phyloP scores from a whole-genome alignment of 2,797 vertebrate species.

The Myotis findleyi region DNA sequence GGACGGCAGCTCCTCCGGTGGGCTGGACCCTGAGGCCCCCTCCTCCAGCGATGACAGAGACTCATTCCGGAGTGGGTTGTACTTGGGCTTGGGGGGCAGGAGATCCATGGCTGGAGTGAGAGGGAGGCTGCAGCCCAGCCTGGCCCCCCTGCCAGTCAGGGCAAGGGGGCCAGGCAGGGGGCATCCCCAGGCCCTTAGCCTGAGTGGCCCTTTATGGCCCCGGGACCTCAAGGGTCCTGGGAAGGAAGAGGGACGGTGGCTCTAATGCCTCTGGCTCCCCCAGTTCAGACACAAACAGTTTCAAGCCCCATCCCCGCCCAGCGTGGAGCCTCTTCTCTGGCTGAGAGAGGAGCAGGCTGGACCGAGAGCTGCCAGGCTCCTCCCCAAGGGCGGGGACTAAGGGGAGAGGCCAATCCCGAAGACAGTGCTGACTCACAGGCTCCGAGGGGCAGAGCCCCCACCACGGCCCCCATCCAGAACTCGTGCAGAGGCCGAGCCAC shows the following conservation, averaged over 20 bases:
- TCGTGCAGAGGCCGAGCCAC: conserved; percentile 68
- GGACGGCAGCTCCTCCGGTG: conserved; percentile 84
- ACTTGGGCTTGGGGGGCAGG: conserved; percentile 95
- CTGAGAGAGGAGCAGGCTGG: conserved; percentile 62
- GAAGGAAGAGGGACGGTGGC: conserved; percentile 22
- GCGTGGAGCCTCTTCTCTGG: conserved; percentile 58
- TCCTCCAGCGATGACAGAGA: conserved; percentile 94
- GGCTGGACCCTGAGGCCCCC: conserved; percentile 82
- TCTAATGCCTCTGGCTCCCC: conserved; percentile 30
- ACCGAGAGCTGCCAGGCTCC: conserved; percentile 69
- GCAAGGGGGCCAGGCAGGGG: conserved; percentile 83
- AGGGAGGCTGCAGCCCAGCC: conserved; percentile 59
- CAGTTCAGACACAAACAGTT: conserved; percentile 70
- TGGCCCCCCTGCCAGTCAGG: conserved; percentile 69
- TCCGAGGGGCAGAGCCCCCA: conserved; percentile 49
- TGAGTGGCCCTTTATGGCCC: conserved; percentile 46
- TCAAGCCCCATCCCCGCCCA: conserved; percentile 76
- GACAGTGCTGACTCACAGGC: conserved; percentile 89
- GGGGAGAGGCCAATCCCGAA: conserved; percentile 68
- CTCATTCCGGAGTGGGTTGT: conserved; percentile 96
- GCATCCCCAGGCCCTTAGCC: conserved; percentile 78
- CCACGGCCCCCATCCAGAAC: neutral
- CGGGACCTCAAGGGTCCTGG: conserved; percentile 33
- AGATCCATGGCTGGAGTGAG: conserved; percentile 91
- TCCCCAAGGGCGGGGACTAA: neutral